These are phyloP conservation scores for Parthenolecanium corni DNA, from an alignment of 2,888 invertebrate genomes.

Conservation along the genomic window DNA sequence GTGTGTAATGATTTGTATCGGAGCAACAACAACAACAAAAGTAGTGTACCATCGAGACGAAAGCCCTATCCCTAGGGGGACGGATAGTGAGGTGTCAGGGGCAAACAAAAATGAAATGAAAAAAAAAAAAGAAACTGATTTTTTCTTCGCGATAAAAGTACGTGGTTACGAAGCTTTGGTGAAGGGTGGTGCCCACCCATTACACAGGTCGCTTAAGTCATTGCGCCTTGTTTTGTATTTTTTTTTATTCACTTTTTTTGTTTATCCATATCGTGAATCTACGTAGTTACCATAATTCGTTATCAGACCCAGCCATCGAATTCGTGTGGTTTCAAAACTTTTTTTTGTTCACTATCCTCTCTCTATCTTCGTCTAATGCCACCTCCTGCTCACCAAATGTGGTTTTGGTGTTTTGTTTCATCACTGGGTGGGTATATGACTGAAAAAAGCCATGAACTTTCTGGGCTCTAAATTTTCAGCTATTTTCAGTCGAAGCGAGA, in stretches of 20 bases:
- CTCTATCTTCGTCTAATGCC: too few relatives aligned
- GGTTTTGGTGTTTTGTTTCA: too few relatives aligned
- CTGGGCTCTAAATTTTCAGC: too few relatives aligned
- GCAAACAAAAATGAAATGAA: neutral
- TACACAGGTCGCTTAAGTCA: constrained; percentile 23
- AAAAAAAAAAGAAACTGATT: neutral
- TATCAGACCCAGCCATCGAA: constrained; percentile 25
- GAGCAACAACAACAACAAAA: neutral
- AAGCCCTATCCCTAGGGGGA: constrained; percentile 12
- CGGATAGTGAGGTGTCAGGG: constrained; percentile 19
- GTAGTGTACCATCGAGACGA: constrained; percentile 3
- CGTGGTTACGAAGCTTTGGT: constrained; percentile 15
- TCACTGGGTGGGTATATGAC: too few relatives aligned
- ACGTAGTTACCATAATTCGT: constrained; percentile 26
- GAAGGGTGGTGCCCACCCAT: constrained; percentile 25
- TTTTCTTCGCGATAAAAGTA: constrained; percentile 17
- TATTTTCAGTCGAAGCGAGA: too few relatives aligned
- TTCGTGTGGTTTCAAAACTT: constrained; percentile 24
- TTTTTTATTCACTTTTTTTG: too few relatives aligned
- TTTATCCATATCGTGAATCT: constrained; percentile 25
- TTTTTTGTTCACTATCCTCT: neutral
- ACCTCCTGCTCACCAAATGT: too few relatives aligned
- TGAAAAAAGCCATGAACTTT: too few relatives aligned
- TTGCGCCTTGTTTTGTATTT: constrained; percentile 10
- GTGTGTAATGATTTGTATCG: constrained; percentile 28